Conservation (phyloP, 2,888 invertebrate species). For the Iphiclides podalirius region DNA sequence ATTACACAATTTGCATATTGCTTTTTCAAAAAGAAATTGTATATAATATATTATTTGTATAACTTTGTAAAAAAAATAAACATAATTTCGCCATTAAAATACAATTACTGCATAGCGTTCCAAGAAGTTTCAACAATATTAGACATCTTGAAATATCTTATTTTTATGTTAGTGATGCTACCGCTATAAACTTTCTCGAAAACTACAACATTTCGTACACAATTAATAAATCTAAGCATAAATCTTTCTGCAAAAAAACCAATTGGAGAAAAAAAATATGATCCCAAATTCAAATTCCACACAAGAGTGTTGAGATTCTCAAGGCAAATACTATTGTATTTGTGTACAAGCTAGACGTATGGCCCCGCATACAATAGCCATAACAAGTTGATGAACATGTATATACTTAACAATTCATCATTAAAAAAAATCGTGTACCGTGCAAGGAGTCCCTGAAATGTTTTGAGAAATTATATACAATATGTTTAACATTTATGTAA, state of each 20-base stretch:
- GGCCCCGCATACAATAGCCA: constrained; percentile 7
- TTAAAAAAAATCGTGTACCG: constrained; percentile 2
- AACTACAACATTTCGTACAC: not conserved
- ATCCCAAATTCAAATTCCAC: not conserved
- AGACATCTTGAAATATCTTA: not conserved
- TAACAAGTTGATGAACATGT: constrained; percentile 4
- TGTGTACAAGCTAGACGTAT: constrained; percentile 2
- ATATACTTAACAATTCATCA: constrained; percentile 2
- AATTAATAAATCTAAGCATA: not conserved
- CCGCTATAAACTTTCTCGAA: not conserved
- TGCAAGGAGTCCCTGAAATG: constrained; percentile 24
- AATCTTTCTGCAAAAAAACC: constrained; percentile 18
- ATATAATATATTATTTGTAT: not conserved
- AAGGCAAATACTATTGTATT: not conserved
- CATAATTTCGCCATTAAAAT: not conserved
- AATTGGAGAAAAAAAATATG: not conserved
- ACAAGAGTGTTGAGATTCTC: constrained; percentile 13
- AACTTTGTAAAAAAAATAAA: not conserved
- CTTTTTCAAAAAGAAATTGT: not conserved
- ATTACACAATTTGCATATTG: not conserved
- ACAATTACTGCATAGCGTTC: not conserved
- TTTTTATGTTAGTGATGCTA: not conserved
- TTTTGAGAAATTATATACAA: constrained; percentile 51
- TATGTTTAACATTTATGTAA: constrained; percentile 47
- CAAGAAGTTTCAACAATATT: not conserved